A percentile compares a stretch with the other conserved stretches of the same genome.
phyloP scores from a whole-genome alignment of 2,113 vertebrate genomes.

The Perca fluviatilis region DNA sequence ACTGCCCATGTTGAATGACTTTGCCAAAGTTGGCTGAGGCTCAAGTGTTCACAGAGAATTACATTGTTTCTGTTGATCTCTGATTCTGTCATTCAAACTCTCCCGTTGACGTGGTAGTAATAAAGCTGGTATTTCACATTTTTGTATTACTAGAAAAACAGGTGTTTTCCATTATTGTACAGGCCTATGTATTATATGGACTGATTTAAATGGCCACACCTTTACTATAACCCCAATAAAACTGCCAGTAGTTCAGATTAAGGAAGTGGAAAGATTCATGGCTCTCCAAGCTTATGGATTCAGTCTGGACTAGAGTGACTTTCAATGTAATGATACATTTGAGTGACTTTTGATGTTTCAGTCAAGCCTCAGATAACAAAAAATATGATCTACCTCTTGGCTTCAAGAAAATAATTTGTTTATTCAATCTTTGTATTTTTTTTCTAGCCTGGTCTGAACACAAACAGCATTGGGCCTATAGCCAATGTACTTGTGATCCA shows the following conservation, averaged over 20 bases:
- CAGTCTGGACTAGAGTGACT: slow-evolving; percentile 10
- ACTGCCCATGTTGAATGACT: slow-evolving; percentile 29
- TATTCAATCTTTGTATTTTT: slow-evolving; percentile 5
- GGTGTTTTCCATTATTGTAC: slow-evolving; percentile 17
- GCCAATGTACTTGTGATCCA: background rate
- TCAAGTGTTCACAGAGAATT: slow-evolving; percentile 14
- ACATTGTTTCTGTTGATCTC: background rate
- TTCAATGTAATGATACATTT: slow-evolving; percentile 61
- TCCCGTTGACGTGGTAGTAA: background rate
- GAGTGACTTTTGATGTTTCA: slow-evolving; percentile 39
- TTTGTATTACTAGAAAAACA: background rate
- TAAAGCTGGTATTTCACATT: background rate
- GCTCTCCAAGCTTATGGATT: background rate
- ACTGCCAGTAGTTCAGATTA: background rate
- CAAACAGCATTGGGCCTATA: background rate
- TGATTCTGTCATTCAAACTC: background rate
- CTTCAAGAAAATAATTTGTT: slow-evolving; percentile 11
- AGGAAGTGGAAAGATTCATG: slow-evolving; percentile 34
- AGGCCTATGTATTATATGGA: background rate
- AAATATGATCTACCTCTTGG: slow-evolving; percentile 33
- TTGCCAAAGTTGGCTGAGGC: slow-evolving; percentile 23
- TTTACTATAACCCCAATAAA: slow-evolving; percentile 25
- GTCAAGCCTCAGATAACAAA: slow-evolving; percentile 15
- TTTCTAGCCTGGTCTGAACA: background rate
- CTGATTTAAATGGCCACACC: slow-evolving; percentile 50